Evolutionary conservation across 2,888 invertebrate species (phyloP), one percentile per base, ranked within the genome.

Genomic region (Stenoptilia bipunctidactyla): DNA sequence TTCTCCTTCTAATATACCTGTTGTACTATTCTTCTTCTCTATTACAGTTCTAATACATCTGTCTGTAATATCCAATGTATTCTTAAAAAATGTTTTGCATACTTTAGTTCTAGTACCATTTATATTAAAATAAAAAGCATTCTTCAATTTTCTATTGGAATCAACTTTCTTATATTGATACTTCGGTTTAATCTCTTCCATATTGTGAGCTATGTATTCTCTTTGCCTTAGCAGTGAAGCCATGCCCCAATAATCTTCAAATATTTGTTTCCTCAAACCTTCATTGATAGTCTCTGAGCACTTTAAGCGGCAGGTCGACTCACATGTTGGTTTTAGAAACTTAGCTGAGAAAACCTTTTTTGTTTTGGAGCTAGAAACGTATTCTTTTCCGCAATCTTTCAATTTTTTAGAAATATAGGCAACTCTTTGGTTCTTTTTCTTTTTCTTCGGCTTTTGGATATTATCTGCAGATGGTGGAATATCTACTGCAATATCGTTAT

Each of bases 101-200:
- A 38, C 41, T 41, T 15, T 15, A 14, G 13, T 34, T 38, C 15
- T 36, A 15, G 9, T 40, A n/a, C 36, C 36, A 30, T 38, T 36
- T 40, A 38, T 1, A 2, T 35, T 36, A 9, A 43, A 38, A 38
- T 43, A 27, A 15, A 43, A 43, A 36, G 3, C 6, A 14, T 14
- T 10, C 41, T 38, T 45, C 15, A 35, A 39, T 30, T 37, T 39
- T 41, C 44, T 44, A 25, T 44, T 44, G 25, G 33, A 39, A 36
- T 39, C 33, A n/a, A 43, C 38, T 39, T 27, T 42, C 38, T 42
- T 45, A 20, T 42, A 45, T 40, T 45, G 42, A 27, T 42, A 45
- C 36, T 41, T 45, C 12, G 42, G 44, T 13, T 41, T 41, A 33
- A 45, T 39, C 15, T 42, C 36, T 15, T 38, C 38, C 14, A 45